Base-by-base conservation (phyloP, 2,113 vertebrate species). In the Cavia porcellus region DNA sequence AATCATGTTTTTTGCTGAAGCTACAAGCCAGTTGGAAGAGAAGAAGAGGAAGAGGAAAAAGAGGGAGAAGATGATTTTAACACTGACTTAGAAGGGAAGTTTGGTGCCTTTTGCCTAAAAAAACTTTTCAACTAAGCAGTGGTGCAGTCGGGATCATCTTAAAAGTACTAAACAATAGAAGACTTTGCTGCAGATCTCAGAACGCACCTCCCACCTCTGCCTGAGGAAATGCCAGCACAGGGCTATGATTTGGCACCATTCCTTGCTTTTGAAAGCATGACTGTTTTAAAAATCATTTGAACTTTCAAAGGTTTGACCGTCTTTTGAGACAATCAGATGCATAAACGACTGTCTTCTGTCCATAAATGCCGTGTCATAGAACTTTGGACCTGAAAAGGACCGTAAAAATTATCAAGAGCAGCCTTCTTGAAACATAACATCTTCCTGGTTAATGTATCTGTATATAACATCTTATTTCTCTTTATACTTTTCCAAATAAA, bases 1-100 rank as follows among this genome's bases (percentile, higher is more conserved):
- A 70, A 99, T 99, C 93, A 99, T 98, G 85, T 99, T 99, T 98
- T 99, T 99, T 87, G 98, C 99, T 6, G 99, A 99, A 47, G 99
- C 99, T 87, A 99, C 99, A 0, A 99, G 98, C 35, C 98, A 97
- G 8, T 99, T 99, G 96, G 93, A 99, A 93, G 99, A 99, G 86
- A 99, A 99, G 98, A 99, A 95, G 97, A 99, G 98, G 97, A 99
- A 98, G 97, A 99, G 99, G 97, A 99, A 98, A 98, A 99, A 99
- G 98, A 99, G 99, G 79, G 99, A 99, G 98, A 98, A 99, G 89
- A 98, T 99, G 86, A 92, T 99, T 96, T 99, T 99, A 96, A 98
- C 99, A 55, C 77, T 99, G 35, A 98, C 99, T 52, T 99, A 98
- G 98, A 82, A 83, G 20, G 38, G 45, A 77, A 82, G 17, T 32